These are phyloP conservation scores for Sepioteuthis lessoniana DNA, from an alignment of 2,888 invertebrate genomes.

Conservation along the genomic window DNA sequence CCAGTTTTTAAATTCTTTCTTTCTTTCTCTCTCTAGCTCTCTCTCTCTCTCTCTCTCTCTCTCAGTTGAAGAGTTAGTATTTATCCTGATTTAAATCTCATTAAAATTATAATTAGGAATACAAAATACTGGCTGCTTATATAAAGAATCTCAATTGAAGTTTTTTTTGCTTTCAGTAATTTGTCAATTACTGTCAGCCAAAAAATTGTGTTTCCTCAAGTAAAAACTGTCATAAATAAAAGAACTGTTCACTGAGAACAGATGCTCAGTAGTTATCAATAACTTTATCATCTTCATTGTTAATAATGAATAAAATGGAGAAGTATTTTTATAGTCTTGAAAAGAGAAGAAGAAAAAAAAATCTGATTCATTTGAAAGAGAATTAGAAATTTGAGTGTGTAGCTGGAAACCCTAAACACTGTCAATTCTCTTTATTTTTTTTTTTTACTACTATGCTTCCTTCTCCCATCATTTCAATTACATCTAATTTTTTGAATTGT, in stretches of 20 bases:
- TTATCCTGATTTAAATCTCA: background rate
- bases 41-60: background rate
- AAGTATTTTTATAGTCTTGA: slow-evolving; percentile 8
- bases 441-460: background rate
- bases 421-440: background rate
- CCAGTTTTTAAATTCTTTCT: no score
- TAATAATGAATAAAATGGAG: background rate
- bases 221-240: background rate
- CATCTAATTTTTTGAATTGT: slow-evolving; percentile 8
- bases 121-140: background rate
- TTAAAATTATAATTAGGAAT: slow-evolving; percentile 8
- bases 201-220: slow-evolving; percentile 14
- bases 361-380: background rate
- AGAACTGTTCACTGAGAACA: background rate
- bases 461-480: background rate
- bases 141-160: background rate
- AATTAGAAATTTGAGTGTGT: background rate
- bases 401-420: background rate
- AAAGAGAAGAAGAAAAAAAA: background rate
- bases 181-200: slow-evolving; percentile 33
- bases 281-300: slow-evolving; percentile 20
- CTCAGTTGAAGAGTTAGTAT: background rate
- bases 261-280: slow-evolving; percentile 4
- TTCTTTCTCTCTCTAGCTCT: background rate
- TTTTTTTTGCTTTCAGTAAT: background rate